Evolutionary conservation across 2,888 invertebrate genomes (phyloP).

Genomic region (Aleiodes alternator): DNA sequence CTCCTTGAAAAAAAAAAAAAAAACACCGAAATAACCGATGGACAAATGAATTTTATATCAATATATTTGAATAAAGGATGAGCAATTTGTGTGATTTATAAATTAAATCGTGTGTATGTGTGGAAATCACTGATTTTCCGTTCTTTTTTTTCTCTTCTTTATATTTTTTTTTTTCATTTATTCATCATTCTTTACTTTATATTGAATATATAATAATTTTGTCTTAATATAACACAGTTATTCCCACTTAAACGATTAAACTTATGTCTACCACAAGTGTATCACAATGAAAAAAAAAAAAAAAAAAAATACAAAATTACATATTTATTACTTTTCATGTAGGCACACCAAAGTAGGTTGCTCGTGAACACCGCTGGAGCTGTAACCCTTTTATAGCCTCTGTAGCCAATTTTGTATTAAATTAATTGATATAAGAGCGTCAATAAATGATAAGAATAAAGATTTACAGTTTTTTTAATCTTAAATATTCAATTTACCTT

Average conservation of each 20-base stretch:
- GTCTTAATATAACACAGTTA: constrained; percentile 3
- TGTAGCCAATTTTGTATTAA: constrained; percentile 63
- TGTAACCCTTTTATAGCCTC: constrained; percentile 65
- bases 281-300: constrained; percentile 45
- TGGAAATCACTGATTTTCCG: no score
- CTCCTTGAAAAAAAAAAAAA: not conserved
- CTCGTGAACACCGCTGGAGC: constrained; percentile 74
- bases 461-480: constrained; percentile 34
- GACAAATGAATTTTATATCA: not conserved
- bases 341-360: constrained; percentile 74
- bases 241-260: not conserved
- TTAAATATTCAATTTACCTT: constrained; percentile 44
- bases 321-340: constrained; percentile 66
- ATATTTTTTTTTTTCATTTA: not conserved
- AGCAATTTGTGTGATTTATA: constrained; percentile 6
- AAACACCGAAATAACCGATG: no score
- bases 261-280: constrained; percentile 55
- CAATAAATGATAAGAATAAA: constrained; percentile 14
- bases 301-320: not conserved
- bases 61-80: not conserved
- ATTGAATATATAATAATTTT: not conserved
- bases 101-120: not conserved
- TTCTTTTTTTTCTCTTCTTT: not conserved
- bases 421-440: constrained; percentile 29
- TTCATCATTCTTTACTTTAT: not conserved